These are phyloP conservation scores for Cosmia trapezina DNA, from an alignment of 2,888 invertebrate species.

Conservation along the genomic window DNA sequence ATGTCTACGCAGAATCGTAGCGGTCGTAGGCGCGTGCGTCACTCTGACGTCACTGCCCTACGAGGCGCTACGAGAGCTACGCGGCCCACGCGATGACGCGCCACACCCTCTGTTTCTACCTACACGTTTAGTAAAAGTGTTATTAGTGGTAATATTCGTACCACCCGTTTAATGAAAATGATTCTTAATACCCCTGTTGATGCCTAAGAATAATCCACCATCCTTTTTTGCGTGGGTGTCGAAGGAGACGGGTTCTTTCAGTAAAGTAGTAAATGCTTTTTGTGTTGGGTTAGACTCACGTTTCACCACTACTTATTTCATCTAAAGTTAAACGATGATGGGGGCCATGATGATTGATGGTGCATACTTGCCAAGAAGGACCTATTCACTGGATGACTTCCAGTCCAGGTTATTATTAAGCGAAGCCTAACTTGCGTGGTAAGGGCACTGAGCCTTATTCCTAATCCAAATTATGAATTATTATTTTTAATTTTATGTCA, in stretches of 20 bases:
- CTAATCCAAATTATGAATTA: neutral
- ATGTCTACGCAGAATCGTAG: slow-evolving; percentile 73
- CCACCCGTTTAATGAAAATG: slow-evolving; percentile 25
- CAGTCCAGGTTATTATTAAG: neutral
- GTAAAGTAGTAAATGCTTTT: neutral
- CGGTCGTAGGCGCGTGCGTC: slow-evolving; percentile 72
- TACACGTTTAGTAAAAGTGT: slow-evolving; percentile 33
- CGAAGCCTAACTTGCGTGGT: neutral
- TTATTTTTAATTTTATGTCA: neutral
- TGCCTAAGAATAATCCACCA: neutral
- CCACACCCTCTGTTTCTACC: slow-evolving; percentile 56
- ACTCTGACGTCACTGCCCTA: slow-evolving; percentile 78
- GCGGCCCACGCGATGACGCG: slow-evolving; percentile 61
- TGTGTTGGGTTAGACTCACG: neutral
- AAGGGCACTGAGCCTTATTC: too few relatives aligned
- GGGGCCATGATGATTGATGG: neutral
- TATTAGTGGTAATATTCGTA: slow-evolving; percentile 22
- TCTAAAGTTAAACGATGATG: neutral
- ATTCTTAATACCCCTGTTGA: slow-evolving; percentile 16
- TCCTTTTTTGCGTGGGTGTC: neutral
- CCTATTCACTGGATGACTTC: neutral
- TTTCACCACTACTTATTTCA: neutral
- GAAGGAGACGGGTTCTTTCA: neutral
- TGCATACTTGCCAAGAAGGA: too few relatives aligned
- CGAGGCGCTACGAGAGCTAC: slow-evolving; percentile 72